Base-by-base conservation (phyloP, 2,888 invertebrate genomes). In the Machimus atricapillus region DNA sequence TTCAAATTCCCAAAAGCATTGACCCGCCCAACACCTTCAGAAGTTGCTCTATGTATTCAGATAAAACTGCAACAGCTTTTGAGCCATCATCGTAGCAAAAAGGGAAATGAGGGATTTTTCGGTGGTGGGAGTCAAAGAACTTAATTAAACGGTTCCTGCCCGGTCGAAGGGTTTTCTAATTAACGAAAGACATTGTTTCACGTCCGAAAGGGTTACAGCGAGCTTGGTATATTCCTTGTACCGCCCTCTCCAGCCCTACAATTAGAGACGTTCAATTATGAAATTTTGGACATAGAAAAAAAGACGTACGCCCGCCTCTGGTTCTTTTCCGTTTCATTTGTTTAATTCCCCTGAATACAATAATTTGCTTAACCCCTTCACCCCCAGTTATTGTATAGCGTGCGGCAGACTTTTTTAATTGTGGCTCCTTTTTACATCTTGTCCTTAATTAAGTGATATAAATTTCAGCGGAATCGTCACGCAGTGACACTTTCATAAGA, bases 141-240 rank as follows among this genome's bases (percentile, higher is more conserved):
- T 85, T 85, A 85, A 85, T 85, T 85, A 85, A 85, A 85, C 43
- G 74, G 74, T 85, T 37, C 85, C 85, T 73, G 74, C 73, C 82
- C 46, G 14, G 85, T 85, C 85, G 85, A 85, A 85, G 74, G 85
- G 85, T 73, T 85, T 74, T 85, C 85, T 85, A 85, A 85, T 85
- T 85, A 83, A 85, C 85, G 85, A 85, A 85, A 85, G 85, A 85
- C 85, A 85, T 85, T 74, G 85, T 85, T 85, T 74, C 85, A 85
- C 85, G 85, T 85, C 85, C 85, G 85, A 85, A 85, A 74, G 85
- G 85, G 85, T 85, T 85, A 73, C 7, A 66, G 23, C 66, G 66
- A 27, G 27, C 85, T 16, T 46, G 85, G 85, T 31, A 46, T 74
- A 74, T 85, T 43, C 56, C 23, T 52, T 52, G 9, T 23, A 58